Evolutionary conservation across 2,113 vertebrate genomes (phyloP).

Genomic region (Azemiops feae): DNA sequence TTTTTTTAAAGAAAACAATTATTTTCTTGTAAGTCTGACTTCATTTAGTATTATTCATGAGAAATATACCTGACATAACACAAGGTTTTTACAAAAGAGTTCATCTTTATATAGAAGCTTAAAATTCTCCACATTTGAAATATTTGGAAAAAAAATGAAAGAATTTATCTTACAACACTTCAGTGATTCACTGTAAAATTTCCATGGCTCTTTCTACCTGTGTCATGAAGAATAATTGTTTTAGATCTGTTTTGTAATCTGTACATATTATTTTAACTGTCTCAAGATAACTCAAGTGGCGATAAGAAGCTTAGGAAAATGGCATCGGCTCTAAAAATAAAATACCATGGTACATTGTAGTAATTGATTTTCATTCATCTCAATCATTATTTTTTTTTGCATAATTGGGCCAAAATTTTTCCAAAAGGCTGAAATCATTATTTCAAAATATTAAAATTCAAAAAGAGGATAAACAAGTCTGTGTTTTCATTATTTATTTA

Average conservation of each 20-base stretch:
- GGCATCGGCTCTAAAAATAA: background rate
- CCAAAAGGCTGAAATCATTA: background rate
- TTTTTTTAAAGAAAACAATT: background rate
- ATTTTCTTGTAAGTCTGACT: background rate
- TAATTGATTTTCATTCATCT: background rate
- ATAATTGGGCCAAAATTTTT: background rate
- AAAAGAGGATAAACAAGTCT: background rate
- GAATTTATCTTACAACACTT: background rate
- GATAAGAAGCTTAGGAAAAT: background rate
- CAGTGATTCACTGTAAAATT: background rate
- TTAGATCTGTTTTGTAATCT: conserved; percentile 15
- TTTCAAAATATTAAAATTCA: background rate
- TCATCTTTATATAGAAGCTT: background rate
- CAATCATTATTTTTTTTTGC: background rate
- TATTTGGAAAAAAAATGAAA: background rate
- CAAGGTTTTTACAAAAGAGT: background rate
- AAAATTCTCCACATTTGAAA: background rate
- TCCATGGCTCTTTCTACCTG: background rate
- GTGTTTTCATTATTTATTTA: background rate
- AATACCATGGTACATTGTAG: background rate
- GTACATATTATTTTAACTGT: background rate
- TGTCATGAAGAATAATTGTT: background rate
- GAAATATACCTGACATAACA: background rate
- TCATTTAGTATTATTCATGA: background rate
- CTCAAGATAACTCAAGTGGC: background rate